phyloP scores from a whole-genome alignment of 2,888 invertebrate genomes.

The Pteria penguin region DNA sequence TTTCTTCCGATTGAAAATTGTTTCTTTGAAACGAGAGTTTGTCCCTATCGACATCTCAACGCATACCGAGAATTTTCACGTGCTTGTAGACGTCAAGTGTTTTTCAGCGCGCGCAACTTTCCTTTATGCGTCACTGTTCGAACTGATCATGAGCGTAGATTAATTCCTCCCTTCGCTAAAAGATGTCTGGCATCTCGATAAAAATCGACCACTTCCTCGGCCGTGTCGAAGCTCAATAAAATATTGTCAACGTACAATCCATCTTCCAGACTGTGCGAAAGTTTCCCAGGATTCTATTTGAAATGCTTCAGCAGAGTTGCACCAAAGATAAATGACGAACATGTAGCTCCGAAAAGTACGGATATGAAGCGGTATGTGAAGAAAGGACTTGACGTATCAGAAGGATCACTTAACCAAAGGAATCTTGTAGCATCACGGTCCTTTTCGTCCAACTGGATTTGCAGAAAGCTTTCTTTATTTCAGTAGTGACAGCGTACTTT shows the following conservation, averaged over 20 bases:
- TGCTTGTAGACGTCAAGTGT: slow-evolving; percentile 16
- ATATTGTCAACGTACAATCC: slow-evolving; percentile 43
- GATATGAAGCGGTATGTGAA: slow-evolving; percentile 29
- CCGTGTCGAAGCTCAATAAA: slow-evolving; percentile 8
- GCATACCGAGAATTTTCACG: slow-evolving; percentile 35
- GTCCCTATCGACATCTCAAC: slow-evolving; percentile 39
- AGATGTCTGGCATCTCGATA: slow-evolving; percentile 18
- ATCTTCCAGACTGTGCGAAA: slow-evolving; percentile 9
- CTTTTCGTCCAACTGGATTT: slow-evolving; percentile 30
- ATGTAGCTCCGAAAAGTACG: slow-evolving; percentile 44
- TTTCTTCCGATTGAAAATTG: too few relatives aligned
- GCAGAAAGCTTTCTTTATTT: slow-evolving; percentile 35
- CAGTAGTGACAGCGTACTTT: slow-evolving; percentile 24
- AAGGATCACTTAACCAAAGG: slow-evolving; percentile 39
- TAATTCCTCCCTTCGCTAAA: slow-evolving; percentile 30
- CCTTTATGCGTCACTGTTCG: slow-evolving; percentile 19
- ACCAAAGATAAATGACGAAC: slow-evolving; percentile 45
- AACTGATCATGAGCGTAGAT: slow-evolving; percentile 39
- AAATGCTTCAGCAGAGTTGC: slow-evolving; percentile 36
- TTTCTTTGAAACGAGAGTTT: background rate
- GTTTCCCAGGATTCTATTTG: background rate
- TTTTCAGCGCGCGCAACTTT: background rate
- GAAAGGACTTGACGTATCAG: slow-evolving; percentile 6
- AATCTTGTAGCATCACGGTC: slow-evolving; percentile 42
- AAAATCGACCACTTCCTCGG: slow-evolving; percentile 8